Evolutionary conservation across 2,797 vertebrate species (phyloP).

Genomic region (Coregonus sp.): DNA sequence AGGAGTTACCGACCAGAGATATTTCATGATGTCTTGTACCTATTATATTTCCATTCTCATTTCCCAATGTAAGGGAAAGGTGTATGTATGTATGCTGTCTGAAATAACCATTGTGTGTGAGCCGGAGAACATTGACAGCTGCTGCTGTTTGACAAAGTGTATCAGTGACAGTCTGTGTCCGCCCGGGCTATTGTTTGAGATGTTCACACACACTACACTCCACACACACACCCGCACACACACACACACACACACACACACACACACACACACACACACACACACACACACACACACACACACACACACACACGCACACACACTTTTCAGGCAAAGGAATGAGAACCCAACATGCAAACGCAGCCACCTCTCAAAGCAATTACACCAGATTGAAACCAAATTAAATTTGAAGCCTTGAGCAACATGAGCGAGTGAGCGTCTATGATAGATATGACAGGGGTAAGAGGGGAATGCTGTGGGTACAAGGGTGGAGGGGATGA

Average conservation of each 20-base stretch:
- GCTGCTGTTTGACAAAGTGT: slow-evolving; percentile 64
- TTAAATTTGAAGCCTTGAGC: slow-evolving; percentile 81
- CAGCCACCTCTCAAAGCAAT: slow-evolving; percentile 78
- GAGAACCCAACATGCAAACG: slow-evolving; percentile 67
- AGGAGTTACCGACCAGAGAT: slow-evolving; percentile 45
- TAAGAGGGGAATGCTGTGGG: slow-evolving; percentile 41
- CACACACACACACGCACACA: neutral
- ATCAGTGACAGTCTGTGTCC: slow-evolving; percentile 58
- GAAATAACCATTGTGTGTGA: slow-evolving; percentile 54
- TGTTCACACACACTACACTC: slow-evolving; percentile 30
- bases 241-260: slow-evolving; percentile 12
- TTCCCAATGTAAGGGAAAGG: slow-evolving; percentile 6
- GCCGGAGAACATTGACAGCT: slow-evolving; percentile 56
- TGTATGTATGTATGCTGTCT: slow-evolving; percentile 39
- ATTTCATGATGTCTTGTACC: slow-evolving; percentile 43
- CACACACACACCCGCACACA: slow-evolving; percentile 10
- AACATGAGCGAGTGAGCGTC: slow-evolving; percentile 65
- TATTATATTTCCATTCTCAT: slow-evolving; percentile 26
- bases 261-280: slow-evolving; percentile 4
- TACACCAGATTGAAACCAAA: slow-evolving; percentile 82
- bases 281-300: neutral
- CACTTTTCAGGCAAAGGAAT: slow-evolving; percentile 48
- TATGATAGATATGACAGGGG: slow-evolving; percentile 70
- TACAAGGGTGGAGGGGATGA: slow-evolving; percentile 36
- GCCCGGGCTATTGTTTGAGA: slow-evolving; percentile 56